Evolutionary conservation across 2,888 invertebrate genomes (phyloP), one percentile per base, ranked within the genome.

Genomic region (Agrotis clavis): DNA sequence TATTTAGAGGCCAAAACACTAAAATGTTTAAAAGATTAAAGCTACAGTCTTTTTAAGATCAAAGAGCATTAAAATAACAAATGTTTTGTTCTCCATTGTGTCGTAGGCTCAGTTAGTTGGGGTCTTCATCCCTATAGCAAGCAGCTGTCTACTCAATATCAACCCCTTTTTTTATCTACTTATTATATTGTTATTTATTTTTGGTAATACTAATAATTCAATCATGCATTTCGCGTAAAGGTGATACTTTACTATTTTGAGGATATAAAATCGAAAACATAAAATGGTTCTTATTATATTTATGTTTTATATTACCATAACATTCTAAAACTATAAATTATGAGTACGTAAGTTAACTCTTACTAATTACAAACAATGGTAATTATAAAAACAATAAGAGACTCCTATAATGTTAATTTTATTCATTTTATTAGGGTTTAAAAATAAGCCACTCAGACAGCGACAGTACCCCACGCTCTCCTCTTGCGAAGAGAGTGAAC

Each of bases 401-500:
- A 25, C 25, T 25, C 2, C n/a, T n/a, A n/a, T n/a, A n/a, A n/a
- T 25, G 25, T 25, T 25, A 25, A 2, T 25, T 25, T 25, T 25
- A 2, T 25, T 25, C 2, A 25, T 25, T 25, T 25, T 25, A 25
- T 2, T 2, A 25, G 25, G 0, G 25, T 35, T 62, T 60, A 6
- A 48, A 41, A 41, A 41, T 41, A 41, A 41, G 41, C 41, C 41
- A 78, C 79, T 79, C 83, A 82, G 79, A 81, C 60, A 84, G 77
- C 82, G 71, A 80, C 76, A 74, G 59, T 48, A 72, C 75, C 83
- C 79, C 79, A 79, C 83, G 53, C 83, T n/a, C 73, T 70, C 70
- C 45, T 47, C 76, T 65, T 3, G 50, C 79, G 64, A 83, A 48
- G 56, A 72, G n/a, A 72, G 86, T 67, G 86, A 87, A 85, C 85